Evolutionary conservation across 2,113 vertebrate species (phyloP).

Genomic region (Thryonomys swinderianus): DNA sequence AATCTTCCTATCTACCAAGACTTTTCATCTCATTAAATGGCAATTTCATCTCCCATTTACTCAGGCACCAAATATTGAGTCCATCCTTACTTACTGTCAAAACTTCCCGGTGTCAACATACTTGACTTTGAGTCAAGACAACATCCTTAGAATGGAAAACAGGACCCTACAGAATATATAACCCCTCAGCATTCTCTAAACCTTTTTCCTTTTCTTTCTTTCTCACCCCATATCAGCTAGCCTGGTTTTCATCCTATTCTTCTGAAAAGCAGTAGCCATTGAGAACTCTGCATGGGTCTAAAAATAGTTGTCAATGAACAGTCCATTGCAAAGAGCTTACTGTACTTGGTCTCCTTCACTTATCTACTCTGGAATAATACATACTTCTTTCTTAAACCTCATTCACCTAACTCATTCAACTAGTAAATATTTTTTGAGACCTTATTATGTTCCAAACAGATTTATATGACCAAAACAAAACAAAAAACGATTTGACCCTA

Average conservation of each 20-base stretch:
- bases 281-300: too few relatives aligned
- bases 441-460: not conserved
- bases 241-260: conserved; percentile 1
- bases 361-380: not conserved
- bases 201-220: not conserved
- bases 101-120: not conserved
- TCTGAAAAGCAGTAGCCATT: not conserved
- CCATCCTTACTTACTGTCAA: not conserved
- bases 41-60: not conserved
- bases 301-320: not conserved
- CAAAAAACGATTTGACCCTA: not conserved
- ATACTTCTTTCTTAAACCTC: conserved; percentile 23
- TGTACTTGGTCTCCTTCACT: not conserved
- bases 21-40: not conserved
- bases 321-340: not conserved
- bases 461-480: not conserved
- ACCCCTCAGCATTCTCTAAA: not conserved
- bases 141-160: not conserved
- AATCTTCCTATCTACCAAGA: not conserved
- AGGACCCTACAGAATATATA: not conserved
- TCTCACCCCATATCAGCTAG: not conserved
- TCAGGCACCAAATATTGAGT: not conserved
- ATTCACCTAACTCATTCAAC: not conserved
- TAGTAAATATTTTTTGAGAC: not conserved
- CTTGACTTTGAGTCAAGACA: not conserved